These are phyloP conservation scores for Alviniconcha strummeri DNA, from an alignment of 2,888 invertebrate genomes.

Conservation along the genomic window DNA sequence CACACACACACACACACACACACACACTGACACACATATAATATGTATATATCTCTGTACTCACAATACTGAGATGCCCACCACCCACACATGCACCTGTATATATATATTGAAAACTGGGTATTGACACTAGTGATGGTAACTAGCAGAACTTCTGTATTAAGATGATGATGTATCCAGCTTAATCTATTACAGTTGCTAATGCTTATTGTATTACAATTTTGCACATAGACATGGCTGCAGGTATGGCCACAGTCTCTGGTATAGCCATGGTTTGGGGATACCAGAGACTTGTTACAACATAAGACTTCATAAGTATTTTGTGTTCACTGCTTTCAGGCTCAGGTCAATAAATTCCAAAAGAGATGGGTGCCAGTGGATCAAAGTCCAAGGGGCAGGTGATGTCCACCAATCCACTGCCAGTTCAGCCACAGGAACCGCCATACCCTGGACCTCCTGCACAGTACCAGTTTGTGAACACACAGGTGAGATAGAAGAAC, in stretches of 20 bases:
- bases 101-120: not conserved
- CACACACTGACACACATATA: not conserved
- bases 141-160: not conserved
- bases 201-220: no score
- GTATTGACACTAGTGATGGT: not conserved
- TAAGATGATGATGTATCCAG: no score
- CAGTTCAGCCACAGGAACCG: conserved; percentile 42
- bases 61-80: conserved; percentile 46
- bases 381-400: conserved; percentile 36
- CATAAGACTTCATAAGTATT: not conserved
- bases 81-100: conserved; percentile 1
- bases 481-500: conserved; percentile 42
- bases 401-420: conserved; percentile 20
- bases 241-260: no score
- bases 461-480: conserved; percentile 52
- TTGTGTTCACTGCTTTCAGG: not conserved
- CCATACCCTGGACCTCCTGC: conserved; percentile 53
- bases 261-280: no score
- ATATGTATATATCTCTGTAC: conserved; percentile 53
- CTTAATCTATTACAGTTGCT: no score
- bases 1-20: conserved; percentile 11
- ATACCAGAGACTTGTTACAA: no score
- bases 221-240: no score
- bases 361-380: conserved; percentile 30
- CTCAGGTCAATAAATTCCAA: not conserved